phyloP scores from a whole-genome alignment of 2,797 vertebrate species.

The Merluccius polli region DNA sequence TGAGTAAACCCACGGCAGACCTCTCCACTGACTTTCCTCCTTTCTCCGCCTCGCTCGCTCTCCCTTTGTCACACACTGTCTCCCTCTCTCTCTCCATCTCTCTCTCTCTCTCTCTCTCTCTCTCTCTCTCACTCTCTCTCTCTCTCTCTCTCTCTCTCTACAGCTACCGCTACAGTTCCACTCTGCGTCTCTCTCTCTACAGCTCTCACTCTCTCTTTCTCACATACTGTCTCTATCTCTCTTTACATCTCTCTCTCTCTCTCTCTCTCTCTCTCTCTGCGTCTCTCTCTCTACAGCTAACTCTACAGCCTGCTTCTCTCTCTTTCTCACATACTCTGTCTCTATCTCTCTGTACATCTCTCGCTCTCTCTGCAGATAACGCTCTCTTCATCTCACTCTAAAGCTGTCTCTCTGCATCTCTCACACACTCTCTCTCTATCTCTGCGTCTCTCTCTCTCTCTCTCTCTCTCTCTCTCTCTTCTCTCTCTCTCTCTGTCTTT shows the following conservation, averaged over 20 bases:
- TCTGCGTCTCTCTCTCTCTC: no score
- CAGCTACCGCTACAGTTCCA: slow-evolving; percentile 12
- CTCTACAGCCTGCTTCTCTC: no score
- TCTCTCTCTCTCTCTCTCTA: slow-evolving; percentile 14
- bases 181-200: background rate
- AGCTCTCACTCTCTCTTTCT: background rate
- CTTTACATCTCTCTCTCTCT: background rate
- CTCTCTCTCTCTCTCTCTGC: background rate
- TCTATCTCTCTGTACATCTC: background rate
- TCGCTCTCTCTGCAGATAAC: background rate
- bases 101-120: slow-evolving; percentile 7
- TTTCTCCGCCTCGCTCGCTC: background rate
- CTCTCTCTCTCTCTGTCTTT: no score
- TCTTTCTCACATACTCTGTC: no score
- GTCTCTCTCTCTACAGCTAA: background rate
- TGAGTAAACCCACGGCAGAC: background rate
- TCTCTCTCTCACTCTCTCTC: slow-evolving; percentile 14
- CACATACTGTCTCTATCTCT: background rate
- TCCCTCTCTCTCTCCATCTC: slow-evolving; percentile 21
- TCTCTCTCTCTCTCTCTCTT: no score
- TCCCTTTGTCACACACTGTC: background rate
- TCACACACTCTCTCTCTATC: no score
- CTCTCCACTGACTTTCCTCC: background rate
- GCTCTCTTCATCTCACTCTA: no score
- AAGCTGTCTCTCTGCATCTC: no score